A percentile compares a stretch with the other conserved stretches of the same genome.
phyloP scores from a whole-genome alignment of 2,113 vertebrate species.

The Indri indri region DNA sequence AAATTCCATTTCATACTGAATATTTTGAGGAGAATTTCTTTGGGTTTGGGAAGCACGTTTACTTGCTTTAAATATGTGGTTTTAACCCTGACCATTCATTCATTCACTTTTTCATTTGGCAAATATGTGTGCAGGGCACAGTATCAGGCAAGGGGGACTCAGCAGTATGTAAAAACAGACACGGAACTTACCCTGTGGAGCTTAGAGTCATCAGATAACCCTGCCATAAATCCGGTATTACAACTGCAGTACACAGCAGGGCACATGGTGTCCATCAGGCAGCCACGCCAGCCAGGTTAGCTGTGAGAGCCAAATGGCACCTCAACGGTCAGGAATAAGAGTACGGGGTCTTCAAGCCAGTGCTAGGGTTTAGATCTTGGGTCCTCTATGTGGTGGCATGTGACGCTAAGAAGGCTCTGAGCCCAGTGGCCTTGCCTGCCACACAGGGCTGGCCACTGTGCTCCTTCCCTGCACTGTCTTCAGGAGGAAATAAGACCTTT shows the following conservation, averaged over 20 bases:
- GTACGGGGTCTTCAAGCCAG: neutral
- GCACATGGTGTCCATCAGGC: fast-evolving
- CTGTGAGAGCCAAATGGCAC: fast-evolving
- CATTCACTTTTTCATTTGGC: neutral
- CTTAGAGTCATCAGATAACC: neutral
- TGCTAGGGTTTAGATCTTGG: neutral
- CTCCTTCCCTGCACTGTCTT: neutral
- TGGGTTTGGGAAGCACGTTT: neutral
- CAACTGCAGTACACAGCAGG: neutral
- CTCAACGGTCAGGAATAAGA: fast-evolving
- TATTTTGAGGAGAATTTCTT: neutral
- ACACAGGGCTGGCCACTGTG: neutral
- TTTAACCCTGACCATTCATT: neutral
- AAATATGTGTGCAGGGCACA: neutral
- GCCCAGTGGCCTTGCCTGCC: neutral
- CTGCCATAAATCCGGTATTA: neutral
- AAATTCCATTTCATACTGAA: neutral
- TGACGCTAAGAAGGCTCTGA: neutral
- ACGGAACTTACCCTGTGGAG: neutral
- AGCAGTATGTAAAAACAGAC: neutral
- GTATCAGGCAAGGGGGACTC: neutral
- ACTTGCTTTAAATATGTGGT: neutral
- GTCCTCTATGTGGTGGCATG: fast-evolving
- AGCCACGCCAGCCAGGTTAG: neutral
- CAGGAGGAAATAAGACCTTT: neutral